Conservation (phyloP, 2,888 invertebrate species). For the Antitype chi region DNA sequence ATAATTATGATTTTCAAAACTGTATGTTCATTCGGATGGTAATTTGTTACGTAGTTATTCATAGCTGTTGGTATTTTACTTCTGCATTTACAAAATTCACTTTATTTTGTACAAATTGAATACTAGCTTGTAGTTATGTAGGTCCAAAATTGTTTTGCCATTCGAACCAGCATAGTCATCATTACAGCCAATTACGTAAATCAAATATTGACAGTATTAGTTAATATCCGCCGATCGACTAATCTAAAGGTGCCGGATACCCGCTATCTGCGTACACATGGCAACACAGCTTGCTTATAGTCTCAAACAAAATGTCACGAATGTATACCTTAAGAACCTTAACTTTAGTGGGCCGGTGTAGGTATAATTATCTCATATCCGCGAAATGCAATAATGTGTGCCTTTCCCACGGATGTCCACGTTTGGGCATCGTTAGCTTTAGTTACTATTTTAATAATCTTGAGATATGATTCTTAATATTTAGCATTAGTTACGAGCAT, state of each 20-base stretch:
- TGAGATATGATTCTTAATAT: conserved; percentile 28
- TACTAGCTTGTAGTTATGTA: not conserved
- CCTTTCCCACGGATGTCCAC: conserved; percentile 84
- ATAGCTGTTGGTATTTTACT: conserved; percentile 1
- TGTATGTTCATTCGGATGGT: conserved; percentile 6
- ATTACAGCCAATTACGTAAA: conserved; percentile 31
- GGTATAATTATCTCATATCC: conserved; percentile 86
- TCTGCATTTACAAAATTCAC: not conserved
- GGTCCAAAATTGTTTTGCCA: not conserved
- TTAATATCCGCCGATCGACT: conserved; percentile 80
- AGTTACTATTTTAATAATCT: conserved; percentile 33
- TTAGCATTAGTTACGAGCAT: not conserved
- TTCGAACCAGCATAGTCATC: conserved; percentile 8
- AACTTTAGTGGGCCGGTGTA: conserved; percentile 55
- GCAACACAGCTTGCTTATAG: conserved; percentile 55
- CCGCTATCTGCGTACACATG: conserved; percentile 69
- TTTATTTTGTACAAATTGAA: not conserved
- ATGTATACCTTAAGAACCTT: conserved; percentile 49
- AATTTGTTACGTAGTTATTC: conserved; percentile 18
- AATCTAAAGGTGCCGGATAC: conserved; percentile 85
- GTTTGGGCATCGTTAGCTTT: conserved; percentile 64
- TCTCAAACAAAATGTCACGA: conserved; percentile 51
- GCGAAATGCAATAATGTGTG: conserved; percentile 79
- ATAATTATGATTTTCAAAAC: conserved; percentile 11
- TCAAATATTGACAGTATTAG: conserved; percentile 69